Conservation (phyloP, 2,888 invertebrate species). For the Hoplodrina ambigua region DNA sequence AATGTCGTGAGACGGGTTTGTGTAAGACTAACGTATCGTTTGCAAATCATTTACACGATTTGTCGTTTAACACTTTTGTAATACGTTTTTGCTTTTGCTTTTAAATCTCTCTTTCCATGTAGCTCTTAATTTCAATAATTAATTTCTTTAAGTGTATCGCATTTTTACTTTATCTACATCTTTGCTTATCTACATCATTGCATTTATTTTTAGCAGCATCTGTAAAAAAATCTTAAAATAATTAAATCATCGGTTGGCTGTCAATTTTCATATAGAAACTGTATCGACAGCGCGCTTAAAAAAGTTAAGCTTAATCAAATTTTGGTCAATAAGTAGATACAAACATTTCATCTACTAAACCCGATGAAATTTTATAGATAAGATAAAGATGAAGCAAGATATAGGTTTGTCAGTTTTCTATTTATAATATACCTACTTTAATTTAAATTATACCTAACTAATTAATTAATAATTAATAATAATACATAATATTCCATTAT, state of each 20-base stretch:
- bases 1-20: slow-evolving; percentile 54
- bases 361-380: too few relatives aligned
- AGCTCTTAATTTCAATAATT: not conserved
- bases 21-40: slow-evolving; percentile 59
- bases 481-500: too few relatives aligned
- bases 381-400: too few relatives aligned
- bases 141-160: not conserved
- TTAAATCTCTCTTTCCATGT: slow-evolving; percentile 19
- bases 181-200: not conserved
- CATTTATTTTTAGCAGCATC: not conserved
- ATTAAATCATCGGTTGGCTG: not conserved
- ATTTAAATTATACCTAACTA: too few relatives aligned
- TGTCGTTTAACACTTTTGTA: slow-evolving; percentile 67
- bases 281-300: too few relatives aligned
- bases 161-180: not conserved
- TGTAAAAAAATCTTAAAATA: too few relatives aligned
- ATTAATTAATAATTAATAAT: too few relatives aligned
- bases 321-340: too few relatives aligned
- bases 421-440: too few relatives aligned
- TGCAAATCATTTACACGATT: slow-evolving; percentile 60
- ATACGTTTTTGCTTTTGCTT: slow-evolving; percentile 50
- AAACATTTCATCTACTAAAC: too few relatives aligned
- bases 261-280: not conserved
- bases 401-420: too few relatives aligned
- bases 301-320: too few relatives aligned